Evolutionary conservation across 2,888 invertebrate species (phyloP).

Genomic region (Melipona bicolor): DNA sequence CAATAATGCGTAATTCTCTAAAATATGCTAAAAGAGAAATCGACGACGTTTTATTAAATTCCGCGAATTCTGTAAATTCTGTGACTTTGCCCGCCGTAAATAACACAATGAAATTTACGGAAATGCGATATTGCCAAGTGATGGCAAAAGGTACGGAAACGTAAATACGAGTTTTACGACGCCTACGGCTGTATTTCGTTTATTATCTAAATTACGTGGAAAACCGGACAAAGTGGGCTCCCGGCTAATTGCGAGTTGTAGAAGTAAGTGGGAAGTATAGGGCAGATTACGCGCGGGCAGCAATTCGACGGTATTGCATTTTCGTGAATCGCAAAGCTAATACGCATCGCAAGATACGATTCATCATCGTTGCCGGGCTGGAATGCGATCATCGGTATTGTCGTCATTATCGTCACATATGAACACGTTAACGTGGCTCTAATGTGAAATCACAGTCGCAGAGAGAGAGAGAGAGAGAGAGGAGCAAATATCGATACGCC

Average conservation of each 20-base stretch:
- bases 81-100: background rate
- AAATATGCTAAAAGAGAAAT: background rate
- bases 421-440: conserved; percentile 41
- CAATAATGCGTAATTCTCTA: background rate
- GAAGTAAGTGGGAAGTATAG: conserved; percentile 22
- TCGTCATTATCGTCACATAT: conserved; percentile 36
- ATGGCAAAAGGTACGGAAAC: background rate
- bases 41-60: background rate
- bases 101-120: background rate
- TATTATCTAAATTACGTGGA: conserved; percentile 20
- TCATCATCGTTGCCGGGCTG: conserved; percentile 29
- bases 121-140: background rate
- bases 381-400: conserved; percentile 47
- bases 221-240: background rate
- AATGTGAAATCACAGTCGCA: conserved; percentile 42
- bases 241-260: conserved; percentile 15
- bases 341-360: conserved; percentile 42
- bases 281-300: conserved; percentile 10
- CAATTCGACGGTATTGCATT: conserved; percentile 30
- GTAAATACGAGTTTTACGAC: conserved; percentile 10
- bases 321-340: conserved; percentile 42
- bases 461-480: background rate
- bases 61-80: no score
- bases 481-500: conserved; percentile 35
- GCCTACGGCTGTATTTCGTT: background rate